These are phyloP conservation scores for Eolophus roseicapilla DNA, from an alignment of 2,113 vertebrate species.

Conservation along the genomic window DNA sequence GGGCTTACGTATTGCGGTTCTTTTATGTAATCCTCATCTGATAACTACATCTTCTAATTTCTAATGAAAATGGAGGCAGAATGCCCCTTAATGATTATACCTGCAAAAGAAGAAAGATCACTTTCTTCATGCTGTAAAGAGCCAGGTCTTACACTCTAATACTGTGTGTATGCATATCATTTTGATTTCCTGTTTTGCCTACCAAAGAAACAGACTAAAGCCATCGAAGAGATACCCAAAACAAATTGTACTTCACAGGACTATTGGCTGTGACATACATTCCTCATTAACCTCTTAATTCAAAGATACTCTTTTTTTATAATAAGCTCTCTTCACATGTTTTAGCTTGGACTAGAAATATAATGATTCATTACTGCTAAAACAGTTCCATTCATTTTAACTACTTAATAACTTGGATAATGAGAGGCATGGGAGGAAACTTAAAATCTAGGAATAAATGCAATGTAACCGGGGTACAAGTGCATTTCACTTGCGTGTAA, in stretches of 20 bases:
- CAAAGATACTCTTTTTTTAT: slow-evolving; percentile 15
- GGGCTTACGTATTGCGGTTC: not conserved
- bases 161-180: not conserved
- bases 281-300: not conserved
- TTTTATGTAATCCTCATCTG: slow-evolving; percentile 1
- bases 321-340: not conserved
- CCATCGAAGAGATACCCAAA: not conserved
- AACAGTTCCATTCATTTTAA: slow-evolving; percentile 27
- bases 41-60: slow-evolving; percentile 26
- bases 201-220: not conserved
- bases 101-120: not conserved
- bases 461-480: not conserved
- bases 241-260: not conserved
- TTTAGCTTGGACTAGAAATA: slow-evolving; percentile 22
- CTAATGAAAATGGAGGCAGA: not conserved
- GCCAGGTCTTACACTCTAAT: not conserved
- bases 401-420: not conserved
- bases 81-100: not conserved
- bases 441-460: slow-evolving; percentile 57
- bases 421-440: not conserved
- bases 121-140: not conserved
- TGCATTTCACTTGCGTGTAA: not conserved
- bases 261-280: not conserved
- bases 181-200: not conserved
- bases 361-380: slow-evolving; percentile 6